Percentiles rank a stretch among this genome's conserved stretches.
Conservation (phyloP, 2,797 vertebrate genomes). For the Chrysocyon brachyurus region DNA sequence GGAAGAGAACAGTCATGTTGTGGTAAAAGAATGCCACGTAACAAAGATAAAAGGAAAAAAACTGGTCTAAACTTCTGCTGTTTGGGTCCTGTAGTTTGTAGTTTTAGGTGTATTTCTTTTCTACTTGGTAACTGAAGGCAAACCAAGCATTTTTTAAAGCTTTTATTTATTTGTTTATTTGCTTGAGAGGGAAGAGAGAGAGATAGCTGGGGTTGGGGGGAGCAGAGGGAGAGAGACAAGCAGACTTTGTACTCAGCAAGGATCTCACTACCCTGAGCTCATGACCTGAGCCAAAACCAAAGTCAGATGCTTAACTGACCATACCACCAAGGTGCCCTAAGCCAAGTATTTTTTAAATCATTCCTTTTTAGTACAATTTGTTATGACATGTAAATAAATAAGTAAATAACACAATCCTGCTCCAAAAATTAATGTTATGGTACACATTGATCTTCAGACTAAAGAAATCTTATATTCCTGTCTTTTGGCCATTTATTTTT, state of each 20-base stretch:
- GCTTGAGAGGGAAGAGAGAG: background rate
- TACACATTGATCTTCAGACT: background rate
- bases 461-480: background rate
- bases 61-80: background rate
- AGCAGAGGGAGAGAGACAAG: background rate
- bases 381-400: conserved; percentile 42
- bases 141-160: background rate
- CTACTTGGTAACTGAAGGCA: background rate
- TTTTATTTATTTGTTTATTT: background rate
- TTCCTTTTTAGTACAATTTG: background rate
- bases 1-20: background rate
- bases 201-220: background rate
- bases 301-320: background rate
- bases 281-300: background rate
- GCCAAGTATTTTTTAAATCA: background rate
- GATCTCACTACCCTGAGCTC: background rate
- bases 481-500: background rate
- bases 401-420: background rate
- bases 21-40: background rate
- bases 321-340: background rate
- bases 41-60: background rate
- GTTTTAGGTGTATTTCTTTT: background rate
- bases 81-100: background rate
- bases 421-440: background rate
- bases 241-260: background rate